Evolutionary conservation across 1,140 invertebrate genomes (phyloP).

Genomic region (Scaptomyza hsui): DNA sequence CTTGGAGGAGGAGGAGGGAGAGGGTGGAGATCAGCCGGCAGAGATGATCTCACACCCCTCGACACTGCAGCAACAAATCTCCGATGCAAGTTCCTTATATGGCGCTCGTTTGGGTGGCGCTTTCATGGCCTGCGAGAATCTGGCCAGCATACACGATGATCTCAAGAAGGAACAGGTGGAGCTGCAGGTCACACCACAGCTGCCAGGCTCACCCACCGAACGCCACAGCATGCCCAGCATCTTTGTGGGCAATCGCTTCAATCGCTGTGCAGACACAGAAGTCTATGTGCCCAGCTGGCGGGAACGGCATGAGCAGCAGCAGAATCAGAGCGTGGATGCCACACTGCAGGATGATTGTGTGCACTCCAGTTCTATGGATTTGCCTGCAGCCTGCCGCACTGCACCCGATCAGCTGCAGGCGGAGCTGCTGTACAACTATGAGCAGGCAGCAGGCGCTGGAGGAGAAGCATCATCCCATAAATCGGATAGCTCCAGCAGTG

Average conservation of each 20-base stretch:
- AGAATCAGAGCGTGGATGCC: constrained; percentile 74
- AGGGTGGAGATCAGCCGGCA: neutral
- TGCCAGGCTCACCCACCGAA: constrained; percentile 62
- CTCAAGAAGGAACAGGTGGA: constrained; percentile 40
- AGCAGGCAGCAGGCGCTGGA: constrained; percentile 21
- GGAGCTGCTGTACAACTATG: constrained; percentile 85
- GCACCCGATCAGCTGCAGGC: constrained; percentile 85
- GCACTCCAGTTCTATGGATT: constrained; percentile 85
- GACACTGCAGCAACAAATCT: constrained; percentile 84
- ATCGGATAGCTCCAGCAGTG: constrained; percentile 47
- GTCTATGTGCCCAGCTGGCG: constrained; percentile 85
- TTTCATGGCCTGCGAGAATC: constrained; percentile 87
- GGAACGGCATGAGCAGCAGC: constrained; percentile 72
- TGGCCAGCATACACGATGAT: constrained; percentile 86
- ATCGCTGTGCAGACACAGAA: constrained; percentile 85
- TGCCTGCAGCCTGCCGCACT: constrained; percentile 83
- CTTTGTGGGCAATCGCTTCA: constrained; percentile 86
- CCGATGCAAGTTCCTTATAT: constrained; percentile 86
- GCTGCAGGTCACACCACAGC: constrained; percentile 19
- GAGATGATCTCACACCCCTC: constrained; percentile 6
- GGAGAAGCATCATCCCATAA: too few relatives aligned
- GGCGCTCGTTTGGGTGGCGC: constrained; percentile 84
- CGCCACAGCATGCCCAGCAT: constrained; percentile 85
- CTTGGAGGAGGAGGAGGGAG: constrained; percentile 59
- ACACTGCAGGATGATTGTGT: constrained; percentile 55